Evolutionary conservation across 2,888 invertebrate genomes (phyloP).

Genomic region (Ophion ellenae): DNA sequence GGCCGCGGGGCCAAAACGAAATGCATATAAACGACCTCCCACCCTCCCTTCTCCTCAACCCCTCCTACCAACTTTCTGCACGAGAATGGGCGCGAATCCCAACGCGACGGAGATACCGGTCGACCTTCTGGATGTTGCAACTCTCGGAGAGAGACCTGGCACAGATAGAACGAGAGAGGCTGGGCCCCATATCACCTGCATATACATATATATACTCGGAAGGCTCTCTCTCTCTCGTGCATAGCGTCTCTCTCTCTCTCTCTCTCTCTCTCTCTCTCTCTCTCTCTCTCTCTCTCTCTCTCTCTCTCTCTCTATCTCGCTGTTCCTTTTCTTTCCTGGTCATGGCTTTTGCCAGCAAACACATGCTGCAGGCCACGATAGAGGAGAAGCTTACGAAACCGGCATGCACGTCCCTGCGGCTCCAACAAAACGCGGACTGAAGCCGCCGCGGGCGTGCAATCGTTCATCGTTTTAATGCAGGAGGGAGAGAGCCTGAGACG

Average conservation of each 20-base stretch:
- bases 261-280: background rate
- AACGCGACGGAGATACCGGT: conserved; percentile 78
- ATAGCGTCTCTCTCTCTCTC: too few species aligned
- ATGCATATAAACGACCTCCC: conserved; percentile 40
- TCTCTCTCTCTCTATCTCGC: background rate
- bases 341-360: conserved; percentile 54
- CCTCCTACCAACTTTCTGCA: conserved; percentile 1
- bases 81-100: conserved; percentile 60
- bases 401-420: conserved; percentile 58
- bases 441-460: conserved; percentile 45
- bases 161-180: conserved; percentile 80
- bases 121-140: conserved; percentile 83
- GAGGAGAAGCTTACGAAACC: conserved; percentile 75
- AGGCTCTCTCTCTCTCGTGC: too few species aligned
- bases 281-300: too few species aligned
- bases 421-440: conserved; percentile 33
- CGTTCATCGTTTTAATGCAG: conserved; percentile 68
- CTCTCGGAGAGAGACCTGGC: conserved; percentile 79
- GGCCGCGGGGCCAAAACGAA: conserved; percentile 50
- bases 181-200: conserved; percentile 66
- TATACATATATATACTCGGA: background rate
- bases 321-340: conserved; percentile 42
- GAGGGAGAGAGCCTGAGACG: conserved; percentile 1
- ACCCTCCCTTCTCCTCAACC: background rate
- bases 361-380: conserved; percentile 58